A percentile compares a stretch with the other conserved stretches of the same genome.
Conservation (phyloP, 2,797 vertebrate genomes). For the Pipistrellus nathusii region DNA sequence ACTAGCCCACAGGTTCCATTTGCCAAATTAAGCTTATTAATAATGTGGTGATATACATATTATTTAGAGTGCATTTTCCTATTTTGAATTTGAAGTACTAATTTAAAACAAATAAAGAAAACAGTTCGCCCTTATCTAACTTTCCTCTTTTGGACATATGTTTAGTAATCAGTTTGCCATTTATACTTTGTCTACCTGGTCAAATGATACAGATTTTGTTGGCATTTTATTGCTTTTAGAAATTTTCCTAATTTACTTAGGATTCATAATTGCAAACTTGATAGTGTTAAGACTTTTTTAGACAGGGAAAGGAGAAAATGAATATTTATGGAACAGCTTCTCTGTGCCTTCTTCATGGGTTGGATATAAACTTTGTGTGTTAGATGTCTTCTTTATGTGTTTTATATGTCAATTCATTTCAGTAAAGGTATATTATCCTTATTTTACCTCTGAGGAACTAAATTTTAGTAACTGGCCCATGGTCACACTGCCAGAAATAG, state of each 20-base stretch:
- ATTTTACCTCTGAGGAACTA: constrained; percentile 43
- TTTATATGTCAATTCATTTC: constrained; percentile 6
- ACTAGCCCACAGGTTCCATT: not conserved
- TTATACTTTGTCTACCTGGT: not conserved
- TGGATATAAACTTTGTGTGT: not conserved
- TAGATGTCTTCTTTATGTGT: not conserved
- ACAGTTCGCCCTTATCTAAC: not conserved
- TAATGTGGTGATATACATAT: not conserved
- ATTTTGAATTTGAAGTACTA: constrained; percentile 20
- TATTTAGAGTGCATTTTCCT: not conserved
- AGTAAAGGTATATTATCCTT: not conserved
- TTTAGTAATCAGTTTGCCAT: not conserved
- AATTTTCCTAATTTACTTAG: not conserved
- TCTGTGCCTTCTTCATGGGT: not conserved
- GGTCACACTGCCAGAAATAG: not conserved
- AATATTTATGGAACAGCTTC: not conserved
- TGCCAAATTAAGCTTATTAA: not conserved
- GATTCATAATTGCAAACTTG: not conserved
- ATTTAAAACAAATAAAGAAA: constrained; percentile 51
- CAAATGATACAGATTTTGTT: not conserved
- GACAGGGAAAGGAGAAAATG: not conserved
- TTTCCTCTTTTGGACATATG: constrained; percentile 5
- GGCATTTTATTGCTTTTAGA: not conserved
- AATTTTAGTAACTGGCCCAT: not conserved
- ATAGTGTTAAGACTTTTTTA: not conserved